A percentile compares a stretch with the other conserved stretches of the same genome.
Conservation (phyloP, 2,888 invertebrate genomes). For the Rhamphomyia laevipes region DNA sequence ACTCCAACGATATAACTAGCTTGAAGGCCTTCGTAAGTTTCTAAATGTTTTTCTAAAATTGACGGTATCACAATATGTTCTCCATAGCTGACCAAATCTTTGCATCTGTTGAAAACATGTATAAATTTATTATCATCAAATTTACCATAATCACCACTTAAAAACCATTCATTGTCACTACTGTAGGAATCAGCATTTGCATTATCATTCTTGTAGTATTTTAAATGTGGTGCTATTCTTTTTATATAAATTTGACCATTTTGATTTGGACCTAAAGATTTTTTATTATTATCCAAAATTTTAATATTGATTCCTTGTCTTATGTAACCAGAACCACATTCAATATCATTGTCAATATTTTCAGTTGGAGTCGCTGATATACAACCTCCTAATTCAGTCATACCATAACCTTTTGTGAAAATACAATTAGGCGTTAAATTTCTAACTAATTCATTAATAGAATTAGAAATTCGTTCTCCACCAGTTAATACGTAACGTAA, state of each 20-base stretch:
- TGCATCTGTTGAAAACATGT: background rate
- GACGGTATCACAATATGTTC: background rate
- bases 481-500: background rate
- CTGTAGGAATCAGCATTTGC: background rate
- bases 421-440: background rate
- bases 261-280: constrained; percentile 1
- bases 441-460: background rate
- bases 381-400: constrained; percentile 8
- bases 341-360: too few species aligned
- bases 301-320: too few species aligned
- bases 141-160: constrained; percentile 3
- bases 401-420: constrained; percentile 6
- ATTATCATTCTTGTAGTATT: constrained; percentile 4
- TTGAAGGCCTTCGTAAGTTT: background rate
- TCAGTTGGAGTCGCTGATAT: background rate
- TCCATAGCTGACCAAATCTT: background rate
- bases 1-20: constrained; percentile 5
- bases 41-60: too few species aligned
- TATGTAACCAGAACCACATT: too few species aligned
- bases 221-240: background rate
- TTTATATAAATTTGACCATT: constrained; percentile 8
- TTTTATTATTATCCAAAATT: too few species aligned
- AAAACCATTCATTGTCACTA: background rate
- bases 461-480: background rate
- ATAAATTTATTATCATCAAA: constrained; percentile 1